Percentiles rank a stretch among this genome's conserved stretches.
phyloP scores from a whole-genome alignment of 2,113 vertebrate genomes.

The Danio rerio region GRCz12tu NC_133180.1:70156501-70157000 shows the following conservation, averaged over 20 bases:
- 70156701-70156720: constrained; percentile 50
- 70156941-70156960: constrained; percentile 47
- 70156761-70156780: constrained; percentile 45
- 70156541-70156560: background rate
- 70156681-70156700: constrained; percentile 52
- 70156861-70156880: constrained; percentile 33
- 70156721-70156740: constrained; percentile 51
- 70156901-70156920: constrained; percentile 50
- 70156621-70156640: constrained; percentile 8
- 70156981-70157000: constrained; percentile 32
- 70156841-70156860: constrained; percentile 45
- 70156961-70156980: constrained; percentile 43
- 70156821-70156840: constrained; percentile 54
- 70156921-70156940: constrained; percentile 48
- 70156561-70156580: background rate
- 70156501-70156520: background rate
- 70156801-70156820: constrained; percentile 41
- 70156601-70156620: background rate
- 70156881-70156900: constrained; percentile 46
- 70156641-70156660: constrained; percentile 41
- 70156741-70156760: constrained; percentile 52
- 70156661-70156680: constrained; percentile 51
- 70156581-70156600: background rate
- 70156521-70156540: background rate
- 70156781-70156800: constrained; percentile 46